Percentiles rank a stretch among this genome's conserved stretches.
These are phyloP conservation scores for Alsophila aescularia DNA, from an alignment of 2,888 invertebrate species.

Conservation along the genomic window DNA sequence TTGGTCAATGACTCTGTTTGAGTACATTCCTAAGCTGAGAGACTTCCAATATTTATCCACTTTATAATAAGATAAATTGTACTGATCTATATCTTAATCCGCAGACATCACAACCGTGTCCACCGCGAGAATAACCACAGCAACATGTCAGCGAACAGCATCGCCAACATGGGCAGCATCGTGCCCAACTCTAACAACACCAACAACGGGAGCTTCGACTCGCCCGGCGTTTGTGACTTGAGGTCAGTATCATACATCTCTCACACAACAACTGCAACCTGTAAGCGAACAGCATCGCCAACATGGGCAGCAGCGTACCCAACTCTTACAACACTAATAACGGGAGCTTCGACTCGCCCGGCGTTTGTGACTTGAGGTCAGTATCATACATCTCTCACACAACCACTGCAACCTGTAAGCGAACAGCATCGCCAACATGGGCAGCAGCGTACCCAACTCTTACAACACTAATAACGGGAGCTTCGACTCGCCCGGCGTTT, in stretches of 20 bases:
- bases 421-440: slow-evolving; percentile 80
- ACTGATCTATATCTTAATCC: too few species aligned
- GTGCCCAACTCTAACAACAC: slow-evolving; percentile 74
- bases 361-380: slow-evolving; percentile 67
- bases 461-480: slow-evolving; percentile 69
- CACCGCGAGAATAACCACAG: slow-evolving; percentile 86
- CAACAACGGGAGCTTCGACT: slow-evolving; percentile 71
- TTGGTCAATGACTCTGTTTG: too few species aligned
- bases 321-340: slow-evolving; percentile 71
- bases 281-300: slow-evolving; percentile 81
- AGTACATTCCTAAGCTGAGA: too few species aligned
- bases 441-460: slow-evolving; percentile 76
- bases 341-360: slow-evolving; percentile 75
- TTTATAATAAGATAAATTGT: too few species aligned
- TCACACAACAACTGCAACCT: slow-evolving; percentile 82
- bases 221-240: slow-evolving; percentile 77
- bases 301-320: slow-evolving; percentile 77
- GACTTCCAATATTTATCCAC: too few species aligned
- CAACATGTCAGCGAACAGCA: slow-evolving; percentile 82
- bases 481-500: slow-evolving; percentile 79
- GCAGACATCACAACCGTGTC: slow-evolving; percentile 89
- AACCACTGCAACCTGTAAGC: slow-evolving; percentile 83
- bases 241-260: slow-evolving; percentile 2
- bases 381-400: too few species aligned
- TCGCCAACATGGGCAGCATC: slow-evolving; percentile 78